Percentiles rank a stretch among this genome's conserved stretches.
Evolutionary conservation across 2,113 vertebrate genomes (phyloP).

Genomic region (Urocynchramus pylzowi): DNA sequence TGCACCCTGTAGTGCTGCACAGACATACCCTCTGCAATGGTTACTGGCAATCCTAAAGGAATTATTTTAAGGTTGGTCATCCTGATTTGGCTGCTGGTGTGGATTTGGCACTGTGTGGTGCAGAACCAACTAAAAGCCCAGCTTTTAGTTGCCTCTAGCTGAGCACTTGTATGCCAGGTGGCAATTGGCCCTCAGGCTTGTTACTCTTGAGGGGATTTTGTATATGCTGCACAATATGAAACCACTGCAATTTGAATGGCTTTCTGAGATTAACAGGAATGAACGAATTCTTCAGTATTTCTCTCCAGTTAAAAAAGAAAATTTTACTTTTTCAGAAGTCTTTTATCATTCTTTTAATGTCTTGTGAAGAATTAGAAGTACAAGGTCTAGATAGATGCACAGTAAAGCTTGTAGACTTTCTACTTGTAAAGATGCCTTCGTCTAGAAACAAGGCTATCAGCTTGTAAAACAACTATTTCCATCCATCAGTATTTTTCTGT

Average conservation of each 20-base stretch:
- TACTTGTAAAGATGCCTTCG: not conserved
- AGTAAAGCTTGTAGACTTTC: not conserved
- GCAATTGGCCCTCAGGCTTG: not conserved
- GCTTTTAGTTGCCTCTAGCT: not conserved
- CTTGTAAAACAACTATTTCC: not conserved
- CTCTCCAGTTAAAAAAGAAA: not conserved
- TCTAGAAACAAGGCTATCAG: not conserved
- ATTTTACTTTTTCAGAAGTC: not conserved
- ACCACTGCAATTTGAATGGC: not conserved
- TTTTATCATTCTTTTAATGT: not conserved
- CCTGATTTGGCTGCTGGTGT: not conserved
- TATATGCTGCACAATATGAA: not conserved
- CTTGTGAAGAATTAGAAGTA: not conserved
- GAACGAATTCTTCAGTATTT: not conserved
- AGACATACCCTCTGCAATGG: not conserved
- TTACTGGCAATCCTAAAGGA: not conserved
- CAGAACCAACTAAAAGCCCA: not conserved
- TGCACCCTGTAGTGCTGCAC: not conserved
- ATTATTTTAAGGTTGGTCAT: not conserved
- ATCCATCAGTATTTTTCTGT: not conserved
- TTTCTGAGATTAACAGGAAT: not conserved
- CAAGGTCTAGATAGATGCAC: not conserved
- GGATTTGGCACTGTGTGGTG: not conserved
- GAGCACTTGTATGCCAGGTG: not conserved
- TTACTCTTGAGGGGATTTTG: not conserved